These are phyloP conservation scores for Catocala sponsa DNA, from an alignment of 2,888 invertebrate genomes.

Conservation along the genomic window DNA sequence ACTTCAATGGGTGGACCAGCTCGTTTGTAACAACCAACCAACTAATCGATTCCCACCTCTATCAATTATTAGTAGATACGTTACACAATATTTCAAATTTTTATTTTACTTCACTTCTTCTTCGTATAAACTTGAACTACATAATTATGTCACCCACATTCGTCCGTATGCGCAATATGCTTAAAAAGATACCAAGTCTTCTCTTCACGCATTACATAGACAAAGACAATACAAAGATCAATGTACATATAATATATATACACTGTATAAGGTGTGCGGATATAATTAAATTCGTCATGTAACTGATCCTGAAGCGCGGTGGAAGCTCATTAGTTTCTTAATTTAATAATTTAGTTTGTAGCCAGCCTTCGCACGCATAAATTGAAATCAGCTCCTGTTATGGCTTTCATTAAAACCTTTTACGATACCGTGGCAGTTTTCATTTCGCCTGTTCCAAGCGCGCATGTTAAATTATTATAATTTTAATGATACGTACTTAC, in stretches of 20 bases:
- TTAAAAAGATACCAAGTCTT: no score
- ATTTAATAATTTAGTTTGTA: conserved; percentile 58
- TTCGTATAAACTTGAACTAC: no score
- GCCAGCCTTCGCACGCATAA: conserved; percentile 53
- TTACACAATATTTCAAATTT: no score
- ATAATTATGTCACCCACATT: no score
- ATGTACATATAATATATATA: neutral
- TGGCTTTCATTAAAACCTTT: conserved; percentile 69
- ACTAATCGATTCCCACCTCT: no score
- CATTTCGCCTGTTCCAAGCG: conserved; percentile 58
- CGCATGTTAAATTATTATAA: conserved; percentile 64
- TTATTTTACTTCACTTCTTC: no score
- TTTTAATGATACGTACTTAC: conserved; percentile 49
- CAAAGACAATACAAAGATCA: no score
- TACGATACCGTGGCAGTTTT: conserved; percentile 62
- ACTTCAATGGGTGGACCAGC: no score
- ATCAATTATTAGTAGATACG: no score
- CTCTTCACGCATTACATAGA: no score
- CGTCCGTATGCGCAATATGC: no score
- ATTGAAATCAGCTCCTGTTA: conserved; percentile 70
- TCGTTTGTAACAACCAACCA: no score
- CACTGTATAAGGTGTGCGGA: neutral
- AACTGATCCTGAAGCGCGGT: conserved; percentile 33
- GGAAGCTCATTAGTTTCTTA: conserved; percentile 60
- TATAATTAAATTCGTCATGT: conserved; percentile 18